Conservation (phyloP, 37 sponge, comb jelly and placozoan genomes). For the Corticium candelabrum region DNA sequence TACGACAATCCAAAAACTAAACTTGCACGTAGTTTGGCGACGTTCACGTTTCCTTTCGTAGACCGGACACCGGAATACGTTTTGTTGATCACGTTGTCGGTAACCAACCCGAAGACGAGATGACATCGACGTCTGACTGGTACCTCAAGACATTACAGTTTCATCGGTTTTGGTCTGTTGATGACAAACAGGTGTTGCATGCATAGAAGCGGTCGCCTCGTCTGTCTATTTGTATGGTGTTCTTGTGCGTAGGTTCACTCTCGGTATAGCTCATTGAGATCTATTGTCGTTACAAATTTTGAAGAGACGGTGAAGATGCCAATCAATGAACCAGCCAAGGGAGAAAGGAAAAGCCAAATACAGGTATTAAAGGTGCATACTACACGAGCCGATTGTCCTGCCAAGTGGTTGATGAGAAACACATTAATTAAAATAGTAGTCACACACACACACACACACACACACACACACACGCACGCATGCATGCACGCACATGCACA, state of each 20-base stretch:
- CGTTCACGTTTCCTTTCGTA: constrained; percentile 12
- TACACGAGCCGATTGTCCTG: background rate
- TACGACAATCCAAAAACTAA: too few species aligned
- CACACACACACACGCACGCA: background rate
- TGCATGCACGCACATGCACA: background rate
- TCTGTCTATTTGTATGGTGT: background rate
- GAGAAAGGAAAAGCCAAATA: constrained; percentile 94
- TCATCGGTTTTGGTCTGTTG: constrained; percentile 98
- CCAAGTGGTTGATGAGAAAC: too few species aligned
- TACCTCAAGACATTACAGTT: constrained; percentile 91
- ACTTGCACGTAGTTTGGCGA: too few species aligned
- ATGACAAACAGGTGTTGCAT: constrained; percentile 62
- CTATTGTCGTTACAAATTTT: constrained; percentile 95
- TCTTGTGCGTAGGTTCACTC: constrained; percentile 71
- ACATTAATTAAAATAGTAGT: too few species aligned
- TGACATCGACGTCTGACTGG: constrained; percentile 72
- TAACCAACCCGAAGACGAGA: constrained; percentile 80
- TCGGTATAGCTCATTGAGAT: constrained; percentile 85
- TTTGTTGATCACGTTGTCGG: constrained; percentile 98
- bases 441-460: too few species aligned
- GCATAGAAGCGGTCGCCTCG: background rate
- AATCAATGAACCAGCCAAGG: constrained; percentile 95
- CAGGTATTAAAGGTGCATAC: constrained; percentile 49
- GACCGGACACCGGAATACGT: constrained; percentile 47
- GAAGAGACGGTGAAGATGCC: constrained; percentile 99